Base-by-base conservation (phyloP, 2,113 vertebrate species). In the Leucopsar rothschildi region DNA sequence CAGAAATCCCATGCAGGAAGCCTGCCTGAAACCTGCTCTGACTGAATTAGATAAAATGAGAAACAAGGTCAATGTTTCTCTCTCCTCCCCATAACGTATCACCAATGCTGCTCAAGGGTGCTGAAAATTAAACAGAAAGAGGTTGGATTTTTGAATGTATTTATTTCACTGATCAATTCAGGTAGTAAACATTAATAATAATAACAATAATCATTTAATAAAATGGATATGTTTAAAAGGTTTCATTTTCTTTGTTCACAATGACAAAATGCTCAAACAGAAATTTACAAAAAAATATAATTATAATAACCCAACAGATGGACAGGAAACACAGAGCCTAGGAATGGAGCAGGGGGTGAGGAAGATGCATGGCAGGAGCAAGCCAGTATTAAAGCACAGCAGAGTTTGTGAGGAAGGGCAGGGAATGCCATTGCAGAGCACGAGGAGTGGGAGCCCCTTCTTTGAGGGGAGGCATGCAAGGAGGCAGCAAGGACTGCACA, bases 151-250 rank as follows among this genome's bases (percentile, higher is more conserved):
- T 87, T 89, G 10, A 81, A 90, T 60, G 45, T 89, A 88, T 97
- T 97, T 97, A 97, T 96, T 97, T 95, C 96, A 97, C 89, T 94
- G 95, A 97, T 96, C 96, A 95, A 94, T 97, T 96, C 95, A 96
- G 95, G 94, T 96, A 97, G 96, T 97, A 97, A 97, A 97, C 96
- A 97, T 97, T 96, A 96, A 94, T 97, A 96, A 73, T 95, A 94
- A 89, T 90, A 93, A 96, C 86, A 95, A 95, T 95, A 87, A 91
- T 97, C 92, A 96, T 96, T 96, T 97, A 96, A 97, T 97, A 97
- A 97, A 97, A 97, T 88, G 79, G 96, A 92, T 95, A 96, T 92
- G 92, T 95, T 97, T 96, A 83, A 95, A 97, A 96, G 91, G 95
- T 93, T 95, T 95, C 15, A 2, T 77, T 96, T 95, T 94, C 94